Evolutionary conservation across 2,113 vertebrate species (phyloP), one percentile per base, ranked within the genome.

Genomic region (Calidris pygmaea): DNA sequence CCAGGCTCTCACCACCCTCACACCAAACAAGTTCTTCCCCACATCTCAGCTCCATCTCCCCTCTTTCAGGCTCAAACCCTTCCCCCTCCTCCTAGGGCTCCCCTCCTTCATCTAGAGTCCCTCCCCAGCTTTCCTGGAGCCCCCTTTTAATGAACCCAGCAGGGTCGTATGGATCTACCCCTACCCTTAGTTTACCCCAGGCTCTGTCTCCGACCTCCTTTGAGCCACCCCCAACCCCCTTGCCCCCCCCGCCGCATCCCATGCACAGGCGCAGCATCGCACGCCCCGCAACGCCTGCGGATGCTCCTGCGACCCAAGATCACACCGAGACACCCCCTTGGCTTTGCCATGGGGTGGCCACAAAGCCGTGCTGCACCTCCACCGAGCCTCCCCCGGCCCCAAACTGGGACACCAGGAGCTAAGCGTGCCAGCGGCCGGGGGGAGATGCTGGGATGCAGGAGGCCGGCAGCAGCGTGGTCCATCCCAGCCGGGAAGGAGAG

Each of bases 131-230:
- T 26, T 53, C 50, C 52, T 26, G 52, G 13, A 53, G 26, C 23
- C 52, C 22, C 52, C 14, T 13, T 53, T 53, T 2, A 7, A 8
- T 1, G 26, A 19, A 26, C 3, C 47, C 83, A 62, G 35, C 7
- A 3, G 53, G n/a, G n/a, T 15, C 6, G 0, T 2, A 5, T 17
- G 0, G 0, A 58, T 34, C 34, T 37, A 30, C 19, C n/a, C 73
- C 70, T 75, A 35, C 37, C 19, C 50, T 6, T 30, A 68, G 35
- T 35, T 27, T 12, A 34, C 16, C 34, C 70, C 56, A n/a, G 34
- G 30, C 15, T 50, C 21, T 34, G 29, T 35, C 43, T 34, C 24
- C 7, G 1, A 27, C 30, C 35, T 60, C 43, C 56, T 62, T 14
- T 4, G 1, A 30, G 24, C 24, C 34, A 48, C 7, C 2, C 6